Evolutionary conservation across 1,140 invertebrate species (phyloP).

Genomic region (Adoxophyes honmai): DNA sequence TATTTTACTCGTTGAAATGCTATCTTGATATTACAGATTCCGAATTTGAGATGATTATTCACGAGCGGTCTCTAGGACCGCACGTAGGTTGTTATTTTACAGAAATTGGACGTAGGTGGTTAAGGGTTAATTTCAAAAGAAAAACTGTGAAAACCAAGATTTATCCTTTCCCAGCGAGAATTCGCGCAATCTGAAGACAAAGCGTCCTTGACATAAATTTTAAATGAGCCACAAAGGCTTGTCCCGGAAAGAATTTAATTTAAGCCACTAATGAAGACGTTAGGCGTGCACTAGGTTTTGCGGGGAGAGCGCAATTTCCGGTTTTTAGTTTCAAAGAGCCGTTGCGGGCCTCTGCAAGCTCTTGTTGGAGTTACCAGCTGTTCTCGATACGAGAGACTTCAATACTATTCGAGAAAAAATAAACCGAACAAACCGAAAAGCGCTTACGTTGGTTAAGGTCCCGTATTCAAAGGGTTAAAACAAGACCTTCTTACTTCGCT

Average conservation of each 20-base stretch:
- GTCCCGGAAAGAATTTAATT: conserved; percentile 28
- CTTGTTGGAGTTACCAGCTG: conserved; percentile 17
- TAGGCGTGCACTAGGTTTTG: conserved; percentile 42
- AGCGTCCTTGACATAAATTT: conserved; percentile 12
- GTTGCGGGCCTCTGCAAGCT: conserved; percentile 38
- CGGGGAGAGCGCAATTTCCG: conserved; percentile 63
- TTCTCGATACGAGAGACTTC: conserved; percentile 27
- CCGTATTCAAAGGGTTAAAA: no score
- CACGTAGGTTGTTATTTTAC: no score
- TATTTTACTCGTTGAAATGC: no score
- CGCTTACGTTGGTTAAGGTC: no score
- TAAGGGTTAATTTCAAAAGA: no score
- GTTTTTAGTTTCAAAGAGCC: conserved; percentile 72
- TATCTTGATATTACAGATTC: no score
- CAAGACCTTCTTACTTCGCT: not conserved
- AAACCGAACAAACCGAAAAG: no score
- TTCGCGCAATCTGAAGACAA: conserved; percentile 9
- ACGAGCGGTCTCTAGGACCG: no score
- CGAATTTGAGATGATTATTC: no score
- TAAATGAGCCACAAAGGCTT: conserved; percentile 10
- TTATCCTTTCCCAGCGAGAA: not conserved
- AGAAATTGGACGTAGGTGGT: no score
- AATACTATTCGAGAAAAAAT: no score
- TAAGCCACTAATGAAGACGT: conserved; percentile 63
- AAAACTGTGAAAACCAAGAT: not conserved